These are phyloP conservation scores for Saguinus midas DNA, from an alignment of 2,113 vertebrate genomes.

Conservation along the genomic window DNA sequence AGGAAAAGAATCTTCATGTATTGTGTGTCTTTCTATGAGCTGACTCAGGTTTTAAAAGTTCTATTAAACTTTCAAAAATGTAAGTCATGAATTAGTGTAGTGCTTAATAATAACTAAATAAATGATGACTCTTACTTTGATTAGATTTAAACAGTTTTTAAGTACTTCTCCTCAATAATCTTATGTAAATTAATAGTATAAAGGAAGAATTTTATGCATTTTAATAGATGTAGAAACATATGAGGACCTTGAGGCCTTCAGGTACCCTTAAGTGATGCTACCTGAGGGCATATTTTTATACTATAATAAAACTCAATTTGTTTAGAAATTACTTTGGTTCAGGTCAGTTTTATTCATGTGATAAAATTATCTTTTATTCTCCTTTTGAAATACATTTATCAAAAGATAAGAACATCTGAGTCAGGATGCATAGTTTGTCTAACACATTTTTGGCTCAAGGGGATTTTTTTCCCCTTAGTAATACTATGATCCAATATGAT, in stretches of 20 bases:
- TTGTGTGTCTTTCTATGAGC: not conserved
- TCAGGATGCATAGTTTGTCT: not conserved
- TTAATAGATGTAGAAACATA: not conserved
- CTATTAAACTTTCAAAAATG: not conserved
- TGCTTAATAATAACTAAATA: not conserved
- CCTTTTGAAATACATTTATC: not conserved
- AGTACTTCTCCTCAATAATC: not conserved
- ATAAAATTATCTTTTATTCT: slow-evolving; percentile 43
- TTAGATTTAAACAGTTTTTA: not conserved
- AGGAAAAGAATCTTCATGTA: not conserved
- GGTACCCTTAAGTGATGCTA: not conserved
- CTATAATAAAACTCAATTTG: not conserved
- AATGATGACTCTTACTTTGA: not conserved
- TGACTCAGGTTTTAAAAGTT: not conserved
- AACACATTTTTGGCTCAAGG: not conserved
- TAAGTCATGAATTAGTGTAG: not conserved
- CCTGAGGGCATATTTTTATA: not conserved
- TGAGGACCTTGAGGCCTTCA: not conserved
- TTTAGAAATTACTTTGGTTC: slow-evolving; percentile 14
- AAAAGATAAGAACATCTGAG: not conserved
- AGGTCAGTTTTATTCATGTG: not conserved
- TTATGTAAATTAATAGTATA: not conserved
- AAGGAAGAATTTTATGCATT: not conserved
- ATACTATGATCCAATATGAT: slow-evolving; percentile 7
- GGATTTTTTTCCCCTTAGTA: not conserved